A percentile compares a stretch with the other conserved stretches of the same genome.
Conservation (phyloP, 2,888 invertebrate genomes). For the Erynnis tages region DNA sequence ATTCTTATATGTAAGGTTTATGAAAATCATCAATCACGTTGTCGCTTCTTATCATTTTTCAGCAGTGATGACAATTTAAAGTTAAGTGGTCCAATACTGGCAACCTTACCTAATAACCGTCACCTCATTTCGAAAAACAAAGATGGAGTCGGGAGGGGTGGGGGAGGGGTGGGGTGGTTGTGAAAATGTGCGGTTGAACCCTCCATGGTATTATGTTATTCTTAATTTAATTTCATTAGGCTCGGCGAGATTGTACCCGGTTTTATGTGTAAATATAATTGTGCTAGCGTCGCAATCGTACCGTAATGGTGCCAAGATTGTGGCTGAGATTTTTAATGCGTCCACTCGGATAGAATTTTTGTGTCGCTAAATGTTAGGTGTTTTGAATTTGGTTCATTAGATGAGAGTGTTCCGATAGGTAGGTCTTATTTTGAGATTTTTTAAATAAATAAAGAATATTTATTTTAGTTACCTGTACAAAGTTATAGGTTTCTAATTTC, state of each 20-base stretch:
- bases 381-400: not conserved
- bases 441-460: too few species aligned
- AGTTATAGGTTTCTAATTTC: too few species aligned
- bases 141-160: conserved; percentile 30
- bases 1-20: too few species aligned
- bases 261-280: conserved; percentile 43
- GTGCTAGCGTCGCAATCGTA: conserved; percentile 31
- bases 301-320: conserved; percentile 43
- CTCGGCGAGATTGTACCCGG: conserved; percentile 55
- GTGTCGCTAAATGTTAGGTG: not conserved
- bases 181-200: conserved; percentile 36
- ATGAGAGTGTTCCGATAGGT: too few species aligned
- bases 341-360: conserved; percentile 20
- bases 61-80: too few species aligned
- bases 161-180: conserved; percentile 30
- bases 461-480: too few species aligned
- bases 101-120: conserved; percentile 28
- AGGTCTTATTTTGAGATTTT: too few species aligned
- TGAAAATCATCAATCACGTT: too few species aligned
- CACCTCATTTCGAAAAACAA: conserved; percentile 30
- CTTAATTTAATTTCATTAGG: conserved; percentile 77
- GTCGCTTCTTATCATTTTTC: too few species aligned
- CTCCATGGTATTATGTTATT: conserved; percentile 61
- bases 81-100: too few species aligned
- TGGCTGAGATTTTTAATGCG: conserved; percentile 27